Evolutionary conservation across 2,888 invertebrate species (phyloP), one percentile per base, ranked within the genome.

Genomic region (Trissonchulus latispiculum): DNA sequence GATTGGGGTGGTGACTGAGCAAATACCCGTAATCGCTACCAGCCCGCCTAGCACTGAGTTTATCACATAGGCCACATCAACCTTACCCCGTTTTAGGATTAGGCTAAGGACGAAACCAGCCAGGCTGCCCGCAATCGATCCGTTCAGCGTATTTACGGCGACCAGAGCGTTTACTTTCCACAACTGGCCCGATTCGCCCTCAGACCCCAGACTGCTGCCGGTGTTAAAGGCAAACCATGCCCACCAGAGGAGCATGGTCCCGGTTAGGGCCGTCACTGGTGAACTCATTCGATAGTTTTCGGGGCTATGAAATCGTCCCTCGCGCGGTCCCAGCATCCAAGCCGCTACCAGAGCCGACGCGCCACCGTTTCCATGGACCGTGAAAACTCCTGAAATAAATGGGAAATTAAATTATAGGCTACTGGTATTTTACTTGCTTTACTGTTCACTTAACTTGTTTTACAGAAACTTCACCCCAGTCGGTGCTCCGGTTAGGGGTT

Each of bases 101-200:
- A 70, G 23, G 29, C 71, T 70, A 31, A n/a, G 28, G 2, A 70
- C 2, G 28, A 82, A 77, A 1, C 90, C 91, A 32, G 89, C 86
- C 72, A 90, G 86, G 0, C 94, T 94, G 0, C 94, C 94, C 0
- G 93, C 93, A 82, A 94, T 92, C 0, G 93, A 92, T 0, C 91
- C 90, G 86, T 93, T 89, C 89, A 94, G 91, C 0, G 94, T 94
- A 87, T 91, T 90, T 0, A 93, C 92, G 0, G 93, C 92, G 2
- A 48, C 71, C 8, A 61, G 28, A 32, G 71, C 35, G 31, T 37
- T 59, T 2, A 70, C 2, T n/a, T 70, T 70, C 71, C 71, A 70
- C 28, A 37, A 31, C 28, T 36, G 29, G 2, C 59, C 59, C 3
- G 8, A 8, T 8, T 3, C 28, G 3, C 69, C 69, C 3, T 18